A percentile compares a stretch with the other conserved stretches of the same genome.
phyloP scores from a whole-genome alignment of 2,113 vertebrate species.

The Hippopotamus amphibius region DNA sequence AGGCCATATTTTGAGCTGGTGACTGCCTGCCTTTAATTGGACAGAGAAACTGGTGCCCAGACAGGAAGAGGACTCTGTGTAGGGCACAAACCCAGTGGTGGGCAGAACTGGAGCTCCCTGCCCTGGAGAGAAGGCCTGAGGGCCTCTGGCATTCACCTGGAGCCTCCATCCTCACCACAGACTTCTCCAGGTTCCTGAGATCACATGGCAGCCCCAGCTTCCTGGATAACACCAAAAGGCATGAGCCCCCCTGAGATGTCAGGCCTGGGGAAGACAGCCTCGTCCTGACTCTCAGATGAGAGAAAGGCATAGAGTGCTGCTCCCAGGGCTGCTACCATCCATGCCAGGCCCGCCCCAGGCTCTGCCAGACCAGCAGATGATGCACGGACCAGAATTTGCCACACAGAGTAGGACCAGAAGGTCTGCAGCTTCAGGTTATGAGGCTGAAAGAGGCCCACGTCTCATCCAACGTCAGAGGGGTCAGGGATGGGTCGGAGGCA shows the following conservation, averaged over 20 bases:
- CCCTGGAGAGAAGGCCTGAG: not conserved
- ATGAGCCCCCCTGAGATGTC: not conserved
- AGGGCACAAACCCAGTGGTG: not conserved
- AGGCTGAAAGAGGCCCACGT: not conserved
- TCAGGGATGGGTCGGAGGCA: not conserved
- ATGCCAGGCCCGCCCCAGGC: fast-evolving
- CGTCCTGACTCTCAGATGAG: not conserved
- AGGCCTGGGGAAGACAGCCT: not conserved
- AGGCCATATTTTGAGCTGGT: not conserved
- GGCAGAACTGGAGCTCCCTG: not conserved
- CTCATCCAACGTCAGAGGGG: not conserved
- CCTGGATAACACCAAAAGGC: not conserved
- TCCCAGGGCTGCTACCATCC: not conserved
- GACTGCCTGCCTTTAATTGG: not conserved
- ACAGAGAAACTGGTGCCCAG: not conserved
- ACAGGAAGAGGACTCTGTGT: not conserved
- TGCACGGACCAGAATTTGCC: not conserved
- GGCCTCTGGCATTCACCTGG: not conserved
- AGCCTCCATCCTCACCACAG: not conserved
- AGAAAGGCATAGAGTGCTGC: not conserved
- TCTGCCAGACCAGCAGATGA: not conserved
- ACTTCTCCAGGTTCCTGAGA: not conserved
- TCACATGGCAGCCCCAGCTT: too few species aligned
- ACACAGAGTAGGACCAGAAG: not conserved
- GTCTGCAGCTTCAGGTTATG: fast-evolving